phyloP scores from a whole-genome alignment of 1,140 invertebrate species.

The Bombus terrestris region DNA sequence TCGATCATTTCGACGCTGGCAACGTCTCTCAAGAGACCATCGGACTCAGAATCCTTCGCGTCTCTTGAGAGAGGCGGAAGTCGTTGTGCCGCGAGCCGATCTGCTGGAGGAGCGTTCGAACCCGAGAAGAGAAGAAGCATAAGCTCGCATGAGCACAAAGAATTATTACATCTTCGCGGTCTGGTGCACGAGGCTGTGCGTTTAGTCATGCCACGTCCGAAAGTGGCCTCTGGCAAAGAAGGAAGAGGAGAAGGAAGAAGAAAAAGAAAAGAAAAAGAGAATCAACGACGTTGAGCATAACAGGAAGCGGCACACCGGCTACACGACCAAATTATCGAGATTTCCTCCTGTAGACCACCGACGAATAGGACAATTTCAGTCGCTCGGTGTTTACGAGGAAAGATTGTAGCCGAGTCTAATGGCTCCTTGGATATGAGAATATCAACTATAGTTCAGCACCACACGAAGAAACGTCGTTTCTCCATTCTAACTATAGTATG shows the following conservation, averaged over 20 bases:
- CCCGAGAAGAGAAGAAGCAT: slow-evolving; percentile 55
- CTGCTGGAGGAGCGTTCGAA: slow-evolving; percentile 33
- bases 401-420: slow-evolving; percentile 8
- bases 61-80: slow-evolving; percentile 41
- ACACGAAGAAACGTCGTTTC: too few species aligned
- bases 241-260: neutral
- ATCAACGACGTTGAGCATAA: slow-evolving; percentile 34
- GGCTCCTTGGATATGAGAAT: neutral
- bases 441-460: too few species aligned
- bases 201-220: slow-evolving; percentile 67
- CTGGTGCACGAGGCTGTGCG: slow-evolving; percentile 69
- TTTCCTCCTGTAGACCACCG: slow-evolving; percentile 21
- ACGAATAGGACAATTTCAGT: slow-evolving; percentile 37
- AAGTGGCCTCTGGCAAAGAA: slow-evolving; percentile 43
- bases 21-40: too few species aligned
- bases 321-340: slow-evolving; percentile 49
- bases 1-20: neutral
- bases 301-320: slow-evolving; percentile 42
- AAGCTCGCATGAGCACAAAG: slow-evolving; percentile 65
- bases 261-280: neutral
- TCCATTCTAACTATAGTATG: too few species aligned
- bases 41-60: neutral
- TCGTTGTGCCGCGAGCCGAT: slow-evolving; percentile 70
- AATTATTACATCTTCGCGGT: slow-evolving; percentile 80
- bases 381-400: slow-evolving; percentile 9